A percentile compares a stretch with the other conserved stretches of the same genome.
Evolutionary conservation across 2,113 vertebrate genomes (phyloP).

Genomic region (Genyomyrus donnyi): DNA sequence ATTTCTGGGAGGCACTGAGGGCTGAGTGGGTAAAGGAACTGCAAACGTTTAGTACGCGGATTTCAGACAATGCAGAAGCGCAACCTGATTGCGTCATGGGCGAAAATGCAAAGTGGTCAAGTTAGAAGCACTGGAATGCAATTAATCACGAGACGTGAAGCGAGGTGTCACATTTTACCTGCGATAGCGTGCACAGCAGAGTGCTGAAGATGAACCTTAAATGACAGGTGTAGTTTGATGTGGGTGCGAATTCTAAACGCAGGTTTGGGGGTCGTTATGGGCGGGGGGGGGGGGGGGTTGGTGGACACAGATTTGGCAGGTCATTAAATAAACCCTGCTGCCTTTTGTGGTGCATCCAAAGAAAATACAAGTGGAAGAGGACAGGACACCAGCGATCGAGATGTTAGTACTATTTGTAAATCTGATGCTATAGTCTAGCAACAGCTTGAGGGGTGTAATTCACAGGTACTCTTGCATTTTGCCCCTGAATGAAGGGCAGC

Average conservation of each 20-base stretch:
- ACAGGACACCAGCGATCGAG: constrained; percentile 24
- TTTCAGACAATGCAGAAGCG: background rate
- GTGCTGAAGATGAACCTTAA: background rate
- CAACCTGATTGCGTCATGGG: background rate
- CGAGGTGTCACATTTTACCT: background rate
- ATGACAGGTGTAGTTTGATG: constrained; percentile 2
- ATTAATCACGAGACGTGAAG: background rate
- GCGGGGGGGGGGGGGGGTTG: background rate
- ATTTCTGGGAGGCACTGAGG: background rate
- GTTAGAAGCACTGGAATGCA: background rate
- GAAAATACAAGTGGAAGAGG: constrained; percentile 12
- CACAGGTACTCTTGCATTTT: background rate
- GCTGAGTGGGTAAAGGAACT: background rate
- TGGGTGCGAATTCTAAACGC: background rate
- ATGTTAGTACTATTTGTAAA: constrained; percentile 50
- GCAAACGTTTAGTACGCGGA: background rate
- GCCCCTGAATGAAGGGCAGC: background rate
- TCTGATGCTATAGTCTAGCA: constrained; percentile 51
- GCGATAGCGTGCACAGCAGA: background rate
- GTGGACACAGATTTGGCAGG: background rate
- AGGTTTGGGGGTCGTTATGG: background rate
- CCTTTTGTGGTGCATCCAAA: background rate
- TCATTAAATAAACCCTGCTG: background rate
- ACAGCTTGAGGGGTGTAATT: constrained; percentile 43
- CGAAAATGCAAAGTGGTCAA: background rate